These are phyloP conservation scores for Agriopis marginaria DNA, from an alignment of 2,888 invertebrate species.

Conservation along the genomic window DNA sequence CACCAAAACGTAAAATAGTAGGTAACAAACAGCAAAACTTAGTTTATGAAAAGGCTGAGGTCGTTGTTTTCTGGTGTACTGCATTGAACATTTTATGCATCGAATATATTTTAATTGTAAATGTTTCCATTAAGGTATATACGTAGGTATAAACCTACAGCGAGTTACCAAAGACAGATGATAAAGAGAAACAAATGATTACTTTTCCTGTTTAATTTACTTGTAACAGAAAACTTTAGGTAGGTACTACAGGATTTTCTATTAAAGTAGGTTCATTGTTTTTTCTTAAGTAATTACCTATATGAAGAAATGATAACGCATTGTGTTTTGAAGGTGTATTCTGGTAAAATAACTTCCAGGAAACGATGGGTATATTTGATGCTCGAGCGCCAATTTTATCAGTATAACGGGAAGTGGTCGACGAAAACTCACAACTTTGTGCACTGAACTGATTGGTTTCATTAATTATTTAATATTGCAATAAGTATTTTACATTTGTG, in stretches of 20 bases:
- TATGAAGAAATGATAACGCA: slow-evolving; percentile 14
- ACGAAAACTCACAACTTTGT: slow-evolving; percentile 37
- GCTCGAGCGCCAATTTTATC: slow-evolving; percentile 56
- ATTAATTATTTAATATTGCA: slow-evolving; percentile 2
- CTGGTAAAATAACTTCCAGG: slow-evolving; percentile 62
- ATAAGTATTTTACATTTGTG: too few relatives aligned
- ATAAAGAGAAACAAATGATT: too few relatives aligned
- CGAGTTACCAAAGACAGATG: too few relatives aligned
- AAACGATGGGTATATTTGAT: slow-evolving; percentile 64
- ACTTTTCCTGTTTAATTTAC: background rate
- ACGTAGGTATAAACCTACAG: too few relatives aligned
- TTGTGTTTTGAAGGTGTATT: slow-evolving; percentile 50
- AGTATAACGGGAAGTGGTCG: slow-evolving; percentile 69
- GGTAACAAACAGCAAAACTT: too few relatives aligned
- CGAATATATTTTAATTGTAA: too few relatives aligned
- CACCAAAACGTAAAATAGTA: too few relatives aligned
- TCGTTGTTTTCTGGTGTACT: too few relatives aligned
- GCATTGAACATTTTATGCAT: too few relatives aligned
- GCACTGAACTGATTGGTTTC: slow-evolving; percentile 41
- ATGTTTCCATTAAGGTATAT: too few relatives aligned
- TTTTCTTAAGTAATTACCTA: background rate
- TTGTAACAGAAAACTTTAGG: background rate
- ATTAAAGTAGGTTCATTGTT: background rate
- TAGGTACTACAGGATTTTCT: too few relatives aligned
- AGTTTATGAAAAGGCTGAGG: too few relatives aligned